Evolutionary conservation across 2,888 invertebrate genomes (phyloP).

Genomic region (Spilarctia lutea): DNA sequence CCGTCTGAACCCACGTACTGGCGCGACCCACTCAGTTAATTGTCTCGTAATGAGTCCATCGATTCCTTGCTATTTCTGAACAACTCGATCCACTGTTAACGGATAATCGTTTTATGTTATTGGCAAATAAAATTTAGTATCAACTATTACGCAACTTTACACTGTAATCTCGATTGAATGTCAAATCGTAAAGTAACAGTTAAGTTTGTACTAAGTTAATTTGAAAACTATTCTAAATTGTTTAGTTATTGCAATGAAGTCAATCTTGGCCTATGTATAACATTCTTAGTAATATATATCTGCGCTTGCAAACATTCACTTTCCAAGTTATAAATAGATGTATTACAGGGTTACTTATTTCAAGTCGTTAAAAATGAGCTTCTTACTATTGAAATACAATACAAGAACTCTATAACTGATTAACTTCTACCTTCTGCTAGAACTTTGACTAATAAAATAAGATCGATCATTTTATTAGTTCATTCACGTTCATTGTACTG

Average conservation of each 20-base stretch:
- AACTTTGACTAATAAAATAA: background rate
- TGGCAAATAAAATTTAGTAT: background rate
- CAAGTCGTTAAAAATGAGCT: background rate
- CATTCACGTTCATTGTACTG: too few relatives aligned
- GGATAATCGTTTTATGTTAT: constrained; percentile 30
- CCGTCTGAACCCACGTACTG: constrained; percentile 42
- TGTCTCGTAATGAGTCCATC: constrained; percentile 74
- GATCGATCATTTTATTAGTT: background rate
- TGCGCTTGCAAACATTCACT: background rate
- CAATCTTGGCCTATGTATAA: background rate
- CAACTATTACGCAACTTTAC: background rate
- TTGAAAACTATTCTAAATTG: background rate
- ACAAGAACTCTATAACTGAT: background rate
- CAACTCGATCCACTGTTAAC: constrained; percentile 39
- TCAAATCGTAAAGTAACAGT: background rate
- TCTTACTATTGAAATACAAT: background rate
- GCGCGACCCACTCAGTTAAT: constrained; percentile 70
- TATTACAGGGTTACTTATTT: background rate
- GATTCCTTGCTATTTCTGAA: constrained; percentile 71
- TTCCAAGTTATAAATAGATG: background rate
- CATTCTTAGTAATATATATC: background rate
- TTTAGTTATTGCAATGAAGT: background rate
- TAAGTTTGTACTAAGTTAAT: background rate
- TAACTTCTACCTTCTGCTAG: background rate
- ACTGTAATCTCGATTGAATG: background rate